Percentiles rank a stretch among this genome's conserved stretches.
phyloP scores from a whole-genome alignment of 2,888 invertebrate genomes.

The Tuberolachnus salignus region DNA sequence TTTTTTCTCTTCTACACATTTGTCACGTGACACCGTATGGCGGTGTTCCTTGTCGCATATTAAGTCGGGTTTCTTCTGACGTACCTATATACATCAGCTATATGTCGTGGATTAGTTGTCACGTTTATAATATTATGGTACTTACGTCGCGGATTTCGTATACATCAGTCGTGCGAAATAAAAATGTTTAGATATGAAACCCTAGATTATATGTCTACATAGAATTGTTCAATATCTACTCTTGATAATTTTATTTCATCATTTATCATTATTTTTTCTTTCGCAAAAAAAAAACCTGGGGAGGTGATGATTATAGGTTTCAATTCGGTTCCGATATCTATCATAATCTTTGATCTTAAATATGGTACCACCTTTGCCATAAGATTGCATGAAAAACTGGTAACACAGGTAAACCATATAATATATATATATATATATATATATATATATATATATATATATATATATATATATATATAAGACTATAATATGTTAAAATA shows the following conservation, averaged over 20 bases:
- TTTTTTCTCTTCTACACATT: conserved; percentile 30
- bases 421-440: too few relatives aligned
- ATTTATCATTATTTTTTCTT: too few relatives aligned
- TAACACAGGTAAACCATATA: too few relatives aligned
- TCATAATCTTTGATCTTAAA: neutral
- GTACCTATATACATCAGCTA: neutral
- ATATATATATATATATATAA: too few relatives aligned
- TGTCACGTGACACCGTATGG: neutral
- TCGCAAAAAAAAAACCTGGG: neutral
- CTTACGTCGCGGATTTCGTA: neutral
- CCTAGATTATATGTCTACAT: neutral
- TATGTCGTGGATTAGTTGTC: neutral
- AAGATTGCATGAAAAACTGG: neutral
- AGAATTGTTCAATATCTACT: neutral
- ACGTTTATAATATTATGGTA: neutral
- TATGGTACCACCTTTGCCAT: neutral
- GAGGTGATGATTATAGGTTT: neutral
- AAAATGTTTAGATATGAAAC: neutral
- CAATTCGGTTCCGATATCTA: too few relatives aligned
- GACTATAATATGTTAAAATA: too few relatives aligned
- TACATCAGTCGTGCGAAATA: neutral
- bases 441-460: too few relatives aligned
- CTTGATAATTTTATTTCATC: neutral
- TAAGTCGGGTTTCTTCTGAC: neutral
- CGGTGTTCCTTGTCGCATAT: conserved; percentile 22